Percentiles rank a stretch among this genome's conserved stretches.
phyloP scores from a whole-genome alignment of 2,888 invertebrate genomes.

The Latrodectus hesperus region DNA sequence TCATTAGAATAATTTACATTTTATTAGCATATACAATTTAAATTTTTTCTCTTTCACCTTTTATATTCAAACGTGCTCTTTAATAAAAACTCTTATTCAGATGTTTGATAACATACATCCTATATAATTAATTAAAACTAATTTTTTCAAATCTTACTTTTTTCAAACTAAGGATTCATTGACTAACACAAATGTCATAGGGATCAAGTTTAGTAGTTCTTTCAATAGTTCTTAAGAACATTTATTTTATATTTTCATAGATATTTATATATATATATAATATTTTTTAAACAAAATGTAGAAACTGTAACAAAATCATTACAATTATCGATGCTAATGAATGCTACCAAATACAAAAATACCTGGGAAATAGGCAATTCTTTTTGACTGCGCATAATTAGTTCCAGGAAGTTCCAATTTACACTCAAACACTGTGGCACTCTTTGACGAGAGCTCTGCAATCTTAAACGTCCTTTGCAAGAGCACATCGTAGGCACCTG shows the following conservation, averaged over 20 bases:
- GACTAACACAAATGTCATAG: neutral
- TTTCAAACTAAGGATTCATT: no score
- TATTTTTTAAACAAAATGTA: neutral
- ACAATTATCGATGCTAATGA: no score
- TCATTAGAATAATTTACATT: no score
- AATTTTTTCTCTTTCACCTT: no score
- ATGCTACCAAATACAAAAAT: neutral
- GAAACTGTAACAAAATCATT: neutral
- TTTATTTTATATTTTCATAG: neutral
- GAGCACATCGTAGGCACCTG: constrained; percentile 50
- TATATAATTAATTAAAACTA: no score
- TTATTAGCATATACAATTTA: no score
- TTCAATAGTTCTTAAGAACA: neutral
- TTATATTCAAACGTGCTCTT: no score
- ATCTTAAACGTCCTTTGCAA: constrained; percentile 60
- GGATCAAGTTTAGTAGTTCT: neutral
- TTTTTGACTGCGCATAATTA: constrained; percentile 67
- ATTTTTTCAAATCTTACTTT: no score
- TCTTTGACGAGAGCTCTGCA: constrained; percentile 37
- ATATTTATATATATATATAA: neutral
- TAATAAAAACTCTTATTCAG: no score
- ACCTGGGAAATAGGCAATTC: constrained; percentile 69
- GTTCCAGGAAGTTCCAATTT: constrained; percentile 68
- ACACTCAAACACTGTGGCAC: constrained; percentile 70
- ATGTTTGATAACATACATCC: no score